phyloP scores from a whole-genome alignment of 2,888 invertebrate species.

The Drosophila formosana region DNA sequence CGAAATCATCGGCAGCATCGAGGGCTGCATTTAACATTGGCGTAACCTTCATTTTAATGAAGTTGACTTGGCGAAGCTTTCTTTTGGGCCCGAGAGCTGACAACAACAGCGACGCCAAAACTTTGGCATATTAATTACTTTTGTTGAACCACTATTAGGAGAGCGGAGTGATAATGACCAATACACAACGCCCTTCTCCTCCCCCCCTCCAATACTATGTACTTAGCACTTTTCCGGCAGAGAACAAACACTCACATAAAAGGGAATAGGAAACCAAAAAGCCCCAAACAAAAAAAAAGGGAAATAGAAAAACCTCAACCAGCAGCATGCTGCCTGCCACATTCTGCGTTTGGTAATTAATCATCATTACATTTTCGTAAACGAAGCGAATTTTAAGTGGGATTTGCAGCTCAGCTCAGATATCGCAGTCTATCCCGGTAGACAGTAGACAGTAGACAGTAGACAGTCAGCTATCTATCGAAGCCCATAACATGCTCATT shows the following conservation, averaged over 20 bases:
- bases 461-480: slow-evolving; percentile 48
- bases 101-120: slow-evolving; percentile 48
- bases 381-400: slow-evolving; percentile 81
- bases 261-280: slow-evolving; percentile 13
- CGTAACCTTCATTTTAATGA: slow-evolving; percentile 60
- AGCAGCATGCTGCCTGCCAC: slow-evolving; percentile 40
- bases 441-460: slow-evolving; percentile 32
- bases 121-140: slow-evolving; percentile 76
- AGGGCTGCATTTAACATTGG: slow-evolving; percentile 49
- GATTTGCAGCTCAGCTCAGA: slow-evolving; percentile 71
- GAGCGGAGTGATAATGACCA: slow-evolving; percentile 63
- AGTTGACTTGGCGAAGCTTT: neutral
- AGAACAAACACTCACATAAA: slow-evolving; percentile 21
- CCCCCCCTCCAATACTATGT: slow-evolving; percentile 37
- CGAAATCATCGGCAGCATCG: neutral
- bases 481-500: slow-evolving; percentile 75
- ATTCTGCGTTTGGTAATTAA: slow-evolving; percentile 71
- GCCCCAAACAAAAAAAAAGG: slow-evolving; percentile 27
- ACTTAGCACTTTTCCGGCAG: slow-evolving; percentile 70
- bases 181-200: slow-evolving; percentile 26
- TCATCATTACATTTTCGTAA: slow-evolving; percentile 82
- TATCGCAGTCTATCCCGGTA: slow-evolving; percentile 8
- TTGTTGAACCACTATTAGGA: slow-evolving; percentile 50
- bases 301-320: slow-evolving; percentile 39
- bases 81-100: slow-evolving; percentile 19